phyloP scores from a whole-genome alignment of 2,113 vertebrate species.

The Cottus gobio region DNA sequence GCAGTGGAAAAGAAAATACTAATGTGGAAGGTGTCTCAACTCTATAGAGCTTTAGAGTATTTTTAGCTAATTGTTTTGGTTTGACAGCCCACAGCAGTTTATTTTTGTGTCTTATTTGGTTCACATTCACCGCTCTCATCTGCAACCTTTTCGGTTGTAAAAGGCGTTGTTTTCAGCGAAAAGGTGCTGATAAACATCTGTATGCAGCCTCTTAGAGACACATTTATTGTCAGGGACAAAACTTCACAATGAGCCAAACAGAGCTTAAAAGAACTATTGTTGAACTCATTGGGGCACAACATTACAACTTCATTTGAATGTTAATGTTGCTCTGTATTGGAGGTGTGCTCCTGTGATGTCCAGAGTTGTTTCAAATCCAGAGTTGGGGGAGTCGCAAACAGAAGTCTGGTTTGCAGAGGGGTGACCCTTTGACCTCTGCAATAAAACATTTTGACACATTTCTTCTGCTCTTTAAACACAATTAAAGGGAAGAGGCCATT shows the following conservation, averaged over 20 bases:
- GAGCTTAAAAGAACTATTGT: no score
- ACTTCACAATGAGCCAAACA: no score
- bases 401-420: neutral
- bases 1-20: neutral
- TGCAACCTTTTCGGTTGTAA: neutral
- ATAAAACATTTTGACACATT: neutral
- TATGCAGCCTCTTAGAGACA: no score
- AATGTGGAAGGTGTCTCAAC: neutral
- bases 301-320: neutral
- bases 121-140: neutral
- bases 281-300: neutral
- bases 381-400: neutral
- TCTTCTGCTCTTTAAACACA: slow-evolving; percentile 22
- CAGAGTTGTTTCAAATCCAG: neutral
- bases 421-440: neutral
- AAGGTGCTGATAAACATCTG: no score
- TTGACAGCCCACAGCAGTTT: neutral
- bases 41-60: neutral
- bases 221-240: no score
- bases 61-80: neutral
- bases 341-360: neutral
- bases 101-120: neutral
- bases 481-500: neutral
- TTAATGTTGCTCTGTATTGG: no score
- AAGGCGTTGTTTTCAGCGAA: neutral